Percentiles rank a stretch among this genome's conserved stretches.
phyloP scores from a whole-genome alignment of 2,888 invertebrate genomes.

The Gasteruption jaculator region DNA sequence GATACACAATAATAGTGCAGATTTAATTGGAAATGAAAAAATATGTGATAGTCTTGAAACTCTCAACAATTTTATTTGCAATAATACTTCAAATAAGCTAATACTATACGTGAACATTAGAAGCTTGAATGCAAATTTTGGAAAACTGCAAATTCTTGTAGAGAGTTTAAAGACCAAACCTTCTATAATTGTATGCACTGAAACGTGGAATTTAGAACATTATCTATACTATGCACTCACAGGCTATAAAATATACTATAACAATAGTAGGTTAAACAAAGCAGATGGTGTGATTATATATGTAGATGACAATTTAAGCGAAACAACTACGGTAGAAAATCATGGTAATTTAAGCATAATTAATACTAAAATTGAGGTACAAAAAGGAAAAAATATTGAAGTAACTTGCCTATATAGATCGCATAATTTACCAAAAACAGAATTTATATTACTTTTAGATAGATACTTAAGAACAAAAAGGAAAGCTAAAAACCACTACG shows the following conservation, averaged over 20 bases:
- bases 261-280: conserved; percentile 10
- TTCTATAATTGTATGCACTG: conserved; percentile 6
- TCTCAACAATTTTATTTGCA: too few relatives aligned
- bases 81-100: neutral
- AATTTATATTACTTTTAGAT: conserved; percentile 2
- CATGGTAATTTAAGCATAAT: neutral
- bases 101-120: conserved; percentile 5
- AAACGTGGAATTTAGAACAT: conserved; percentile 5
- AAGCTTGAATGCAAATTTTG: conserved; percentile 7
- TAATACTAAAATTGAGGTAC: neutral
- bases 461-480: neutral
- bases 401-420: conserved; percentile 7
- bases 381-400: neutral
- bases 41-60: too few relatives aligned
- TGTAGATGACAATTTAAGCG: neutral
- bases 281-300: too few relatives aligned
- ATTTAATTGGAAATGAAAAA: too few relatives aligned
- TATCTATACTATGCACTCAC: neutral
- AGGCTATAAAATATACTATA: conserved; percentile 9
- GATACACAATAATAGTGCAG: too few relatives aligned
- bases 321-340: neutral
- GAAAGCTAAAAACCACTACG: neutral
- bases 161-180: conserved; percentile 6
- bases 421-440: conserved; percentile 1
- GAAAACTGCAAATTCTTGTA: conserved; percentile 6